Evolutionary conservation across 2,888 invertebrate species (phyloP), one percentile per base, ranked within the genome.

Genomic region (Agonopterix subpropinquella): DNA sequence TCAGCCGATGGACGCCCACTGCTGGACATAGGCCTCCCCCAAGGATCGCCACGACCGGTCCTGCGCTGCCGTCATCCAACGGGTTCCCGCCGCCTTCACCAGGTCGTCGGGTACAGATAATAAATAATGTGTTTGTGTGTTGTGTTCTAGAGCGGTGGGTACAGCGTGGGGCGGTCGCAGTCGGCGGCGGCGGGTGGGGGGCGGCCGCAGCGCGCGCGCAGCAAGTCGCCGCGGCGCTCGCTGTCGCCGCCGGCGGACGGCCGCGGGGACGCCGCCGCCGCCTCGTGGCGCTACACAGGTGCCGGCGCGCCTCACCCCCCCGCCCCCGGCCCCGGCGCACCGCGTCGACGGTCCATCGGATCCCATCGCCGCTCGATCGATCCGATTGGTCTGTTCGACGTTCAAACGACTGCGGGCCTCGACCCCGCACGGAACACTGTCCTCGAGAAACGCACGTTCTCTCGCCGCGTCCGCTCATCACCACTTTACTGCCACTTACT

Each of bases 181-280:
- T 96, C 96, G 51, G 96, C 96, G 51, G 96, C 96, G 51, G 96
- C 96, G 51, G 96, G 96, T 43, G 83, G 78, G 49, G 72, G 73
- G 55, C 72, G 80, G 54, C 67, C 78, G 48, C 71, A 77, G 50
- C 89, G 93, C 53, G 92, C 92, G 47, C 90, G 94, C 65, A 95
- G 95, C 78, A 95, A 94, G 87, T 95, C 95, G 63, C 96, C 96
- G 59, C 92, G 94, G 53, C 91, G 96, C 67, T 95, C 95, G 67
- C 90, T 95, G 56, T 96, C 96, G 52, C 96, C 96, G 48, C 95
- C 95, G 49, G 93, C 93, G 70, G 92, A 80, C 65, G 75, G 90
- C 89, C 82, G 84, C 79, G 80, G 70, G 59, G 73, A 72, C 67
- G 60, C 53, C 65, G 75, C 78, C 61, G 73, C 71, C 67, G 60